Conservation (phyloP, 1,140 invertebrate genomes). For the Brachionus plicatilis region DNA sequence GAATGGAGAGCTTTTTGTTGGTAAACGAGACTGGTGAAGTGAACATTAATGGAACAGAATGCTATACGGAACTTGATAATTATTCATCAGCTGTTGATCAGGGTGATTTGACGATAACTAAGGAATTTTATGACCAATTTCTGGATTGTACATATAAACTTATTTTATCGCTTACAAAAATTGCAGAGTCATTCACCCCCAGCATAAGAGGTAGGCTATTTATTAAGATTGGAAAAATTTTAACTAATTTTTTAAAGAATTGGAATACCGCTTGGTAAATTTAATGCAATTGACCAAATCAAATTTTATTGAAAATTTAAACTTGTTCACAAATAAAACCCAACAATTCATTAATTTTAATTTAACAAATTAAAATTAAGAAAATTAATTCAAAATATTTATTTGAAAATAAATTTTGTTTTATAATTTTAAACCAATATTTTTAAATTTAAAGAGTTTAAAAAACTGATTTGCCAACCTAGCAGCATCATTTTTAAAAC, state of each 20-base stretch:
- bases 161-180: not conserved
- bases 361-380: not conserved
- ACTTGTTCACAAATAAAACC: not conserved
- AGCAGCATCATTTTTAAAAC: not conserved
- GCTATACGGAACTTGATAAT: not conserved
- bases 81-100: not conserved
- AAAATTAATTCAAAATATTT: not conserved
- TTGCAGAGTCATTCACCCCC: not conserved
- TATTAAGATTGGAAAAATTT: not conserved
- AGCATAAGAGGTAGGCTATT: not conserved
- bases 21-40: not conserved
- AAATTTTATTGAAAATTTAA: not conserved
- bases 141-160: not conserved
- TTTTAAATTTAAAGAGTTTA: not conserved
- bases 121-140: not conserved
- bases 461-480: not conserved
- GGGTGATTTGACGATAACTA: not conserved
- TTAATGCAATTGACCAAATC: not conserved
- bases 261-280: not conserved
- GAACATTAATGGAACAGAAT: not conserved
- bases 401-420: not conserved
- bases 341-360: not conserved
- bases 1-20: conserved; percentile 24
- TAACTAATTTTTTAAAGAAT: not conserved
- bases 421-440: not conserved